These are phyloP conservation scores for Anagrus nilaparvatae DNA, from an alignment of 1,140 invertebrate species.

Conservation along the genomic window DNA sequence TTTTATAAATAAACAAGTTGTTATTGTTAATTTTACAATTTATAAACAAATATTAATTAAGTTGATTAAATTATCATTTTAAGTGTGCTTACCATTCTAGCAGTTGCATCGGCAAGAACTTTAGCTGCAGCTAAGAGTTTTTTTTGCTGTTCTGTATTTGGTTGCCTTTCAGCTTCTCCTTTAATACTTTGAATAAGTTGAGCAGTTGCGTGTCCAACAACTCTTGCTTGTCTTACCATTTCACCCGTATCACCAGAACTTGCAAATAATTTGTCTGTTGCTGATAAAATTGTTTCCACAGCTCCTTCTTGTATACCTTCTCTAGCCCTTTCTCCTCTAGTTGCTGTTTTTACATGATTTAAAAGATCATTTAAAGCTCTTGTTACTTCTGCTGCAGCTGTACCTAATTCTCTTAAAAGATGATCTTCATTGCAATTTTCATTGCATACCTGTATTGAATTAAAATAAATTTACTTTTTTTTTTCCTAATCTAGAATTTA, in stretches of 20 bases:
- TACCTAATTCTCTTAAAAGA: slow-evolving; percentile 65
- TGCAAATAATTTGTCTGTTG: slow-evolving; percentile 81
- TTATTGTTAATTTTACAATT: neutral
- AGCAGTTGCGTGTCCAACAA: slow-evolving; percentile 87
- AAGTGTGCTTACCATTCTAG: slow-evolving; percentile 57
- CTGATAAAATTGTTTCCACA: slow-evolving; percentile 82
- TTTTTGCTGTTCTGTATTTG: slow-evolving; percentile 81
- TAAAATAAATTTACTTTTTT: neutral
- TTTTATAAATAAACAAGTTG: neutral
- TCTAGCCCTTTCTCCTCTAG: slow-evolving; percentile 39
- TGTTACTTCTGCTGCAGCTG: slow-evolving; percentile 81
- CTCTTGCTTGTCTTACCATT: slow-evolving; percentile 89
- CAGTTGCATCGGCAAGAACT: slow-evolving; percentile 89
- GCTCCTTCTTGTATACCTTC: slow-evolving; percentile 61
- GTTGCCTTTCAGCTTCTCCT: slow-evolving; percentile 80
- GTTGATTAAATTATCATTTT: neutral
- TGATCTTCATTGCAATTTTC: slow-evolving; percentile 55
- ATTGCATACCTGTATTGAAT: slow-evolving; percentile 57
- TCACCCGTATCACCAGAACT: slow-evolving; percentile 76
- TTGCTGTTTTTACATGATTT: slow-evolving; percentile 71
- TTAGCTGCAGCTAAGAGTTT: slow-evolving; percentile 86
- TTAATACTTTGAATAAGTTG: slow-evolving; percentile 89
- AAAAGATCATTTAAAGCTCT: slow-evolving; percentile 82
- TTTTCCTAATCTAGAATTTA: neutral
- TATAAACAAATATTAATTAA: neutral